Conservation (phyloP, 1,140 invertebrate genomes). For the Octopus bimaculoides region DNA sequence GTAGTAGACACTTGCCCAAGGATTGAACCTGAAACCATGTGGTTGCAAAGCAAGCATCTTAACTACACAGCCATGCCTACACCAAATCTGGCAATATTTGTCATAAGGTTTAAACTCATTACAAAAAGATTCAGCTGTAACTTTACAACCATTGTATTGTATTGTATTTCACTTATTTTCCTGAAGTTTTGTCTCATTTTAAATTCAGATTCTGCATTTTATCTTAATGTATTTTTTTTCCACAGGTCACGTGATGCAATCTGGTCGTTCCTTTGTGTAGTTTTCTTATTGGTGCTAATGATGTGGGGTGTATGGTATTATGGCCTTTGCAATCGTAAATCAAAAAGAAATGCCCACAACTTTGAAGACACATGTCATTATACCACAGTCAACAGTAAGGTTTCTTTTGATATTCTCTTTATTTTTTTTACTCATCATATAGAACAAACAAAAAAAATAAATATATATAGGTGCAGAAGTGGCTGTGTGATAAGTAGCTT, state of each 20-base stretch:
- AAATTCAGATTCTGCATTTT: background rate
- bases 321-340: background rate
- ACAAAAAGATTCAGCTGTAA: no score
- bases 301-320: background rate
- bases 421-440: background rate
- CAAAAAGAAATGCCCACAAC: background rate
- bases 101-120: no score
- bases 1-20: no score
- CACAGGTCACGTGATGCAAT: conserved; percentile 5
- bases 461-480: no score
- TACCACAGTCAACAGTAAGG: background rate
- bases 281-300: background rate
- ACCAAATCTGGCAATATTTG: no score
- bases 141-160: no score
- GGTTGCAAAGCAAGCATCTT: no score
- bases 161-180: background rate
- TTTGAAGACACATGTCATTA: background rate
- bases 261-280: background rate
- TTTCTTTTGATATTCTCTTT: background rate
- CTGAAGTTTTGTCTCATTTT: background rate
- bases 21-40: no score
- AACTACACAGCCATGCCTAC: no score
- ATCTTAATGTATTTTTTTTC: background rate
- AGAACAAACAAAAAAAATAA: no score
- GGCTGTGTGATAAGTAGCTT: no score